Evolutionary conservation across 2,888 invertebrate genomes (phyloP), one percentile per base, ranked within the genome.

Genomic region (Melieria crassipennis): DNA sequence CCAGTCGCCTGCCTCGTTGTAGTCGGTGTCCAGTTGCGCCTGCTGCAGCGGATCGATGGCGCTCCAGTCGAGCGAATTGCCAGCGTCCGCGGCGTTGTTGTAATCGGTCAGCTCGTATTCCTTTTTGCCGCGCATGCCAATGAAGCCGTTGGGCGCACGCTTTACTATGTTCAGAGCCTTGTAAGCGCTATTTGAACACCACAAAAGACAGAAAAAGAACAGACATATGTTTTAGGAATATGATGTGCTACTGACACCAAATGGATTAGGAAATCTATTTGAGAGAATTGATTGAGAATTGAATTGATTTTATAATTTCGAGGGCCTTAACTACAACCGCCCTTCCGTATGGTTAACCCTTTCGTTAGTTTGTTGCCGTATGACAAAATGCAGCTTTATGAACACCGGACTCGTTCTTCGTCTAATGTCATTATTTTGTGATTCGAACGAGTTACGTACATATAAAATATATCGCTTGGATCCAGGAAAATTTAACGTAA

Each of bases 81-180:
- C 65, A 42, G 43, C 68, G 30, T 43, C 16, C 16, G 61, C 4
- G 50, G 60, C 9, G n/a, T 61, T 61, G 11, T 4, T 61, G 68
- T 61, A 62, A 55, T 69, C 68, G 46, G 48, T 62, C 10, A 63
- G 63, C 48, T 69, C 69, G 42, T 69, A 63, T 57, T 69, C 69
- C 47, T 69, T 69, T 86, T 89, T 93, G 83, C 90, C 93, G 81
- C 87, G 87, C 87, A 90, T 89, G 10, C 92, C 93, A 76, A 91
- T 89, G 75, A 93, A 93, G 1, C 93, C 93, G 78, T 90, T 90
- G 56, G 90, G 89, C n/a, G 88, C 88, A 58, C 90, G 85, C 78
- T 90, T 84, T 5, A 63, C 69, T 11, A 69, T 57, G 56, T 69
- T 69, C 7, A 63, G 46, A 7, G 62, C 3, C 43, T 56, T 62